phyloP scores from a whole-genome alignment of 2,113 vertebrate genomes.

The Lamprotornis superbus region DNA sequence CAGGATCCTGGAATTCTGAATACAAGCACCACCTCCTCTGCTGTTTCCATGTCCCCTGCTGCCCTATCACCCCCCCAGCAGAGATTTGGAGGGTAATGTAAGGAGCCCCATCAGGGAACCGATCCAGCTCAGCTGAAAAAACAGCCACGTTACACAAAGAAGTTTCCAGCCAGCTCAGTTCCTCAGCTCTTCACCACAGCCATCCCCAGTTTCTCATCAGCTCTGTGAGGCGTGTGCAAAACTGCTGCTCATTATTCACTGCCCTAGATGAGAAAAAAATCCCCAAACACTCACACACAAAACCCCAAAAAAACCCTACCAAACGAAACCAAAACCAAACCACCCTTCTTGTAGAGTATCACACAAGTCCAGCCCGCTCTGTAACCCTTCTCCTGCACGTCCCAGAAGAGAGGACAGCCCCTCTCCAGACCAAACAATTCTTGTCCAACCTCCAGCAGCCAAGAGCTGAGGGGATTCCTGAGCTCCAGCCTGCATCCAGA shows the following conservation, averaged over 20 bases:
- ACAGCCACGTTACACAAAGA: background rate
- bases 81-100: background rate
- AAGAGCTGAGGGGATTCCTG: background rate
- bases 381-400: background rate
- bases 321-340: background rate
- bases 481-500: background rate
- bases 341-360: fast-evolving
- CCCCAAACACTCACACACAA: background rate
- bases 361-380: fast-evolving
- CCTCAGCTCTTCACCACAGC: background rate
- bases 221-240: background rate
- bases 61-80: background rate
- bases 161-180: background rate
- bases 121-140: background rate
- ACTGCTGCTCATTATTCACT: background rate
- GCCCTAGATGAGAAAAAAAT: background rate
- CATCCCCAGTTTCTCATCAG: background rate
- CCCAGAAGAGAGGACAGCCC: background rate
- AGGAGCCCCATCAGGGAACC: background rate
- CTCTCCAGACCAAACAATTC: background rate
- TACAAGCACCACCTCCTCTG: fast-evolving
- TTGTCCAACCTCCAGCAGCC: background rate
- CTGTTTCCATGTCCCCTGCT: background rate
- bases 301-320: background rate
- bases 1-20: fast-evolving